phyloP scores from a whole-genome alignment of 2,113 vertebrate species.

The Hippocampus zosterae region DNA sequence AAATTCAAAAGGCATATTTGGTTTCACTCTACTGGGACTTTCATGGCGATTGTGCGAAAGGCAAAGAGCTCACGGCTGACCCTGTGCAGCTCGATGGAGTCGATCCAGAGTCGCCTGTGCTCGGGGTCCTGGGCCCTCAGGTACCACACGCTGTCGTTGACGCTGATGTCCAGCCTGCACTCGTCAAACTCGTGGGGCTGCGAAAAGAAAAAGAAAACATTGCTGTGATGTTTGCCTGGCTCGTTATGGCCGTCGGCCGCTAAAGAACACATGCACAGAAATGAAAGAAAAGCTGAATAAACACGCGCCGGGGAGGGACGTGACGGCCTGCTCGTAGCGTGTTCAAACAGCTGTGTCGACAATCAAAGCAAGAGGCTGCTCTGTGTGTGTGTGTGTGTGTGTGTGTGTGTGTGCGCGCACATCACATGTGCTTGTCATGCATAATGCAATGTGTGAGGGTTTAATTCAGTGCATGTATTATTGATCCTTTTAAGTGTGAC shows the following conservation, averaged over 20 bases:
- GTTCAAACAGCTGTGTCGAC: not conserved
- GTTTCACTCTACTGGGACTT: not conserved
- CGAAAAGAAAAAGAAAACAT: not conserved
- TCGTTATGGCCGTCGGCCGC: not conserved
- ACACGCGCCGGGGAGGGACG: not conserved
- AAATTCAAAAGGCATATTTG: not conserved
- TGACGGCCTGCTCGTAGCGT: not conserved
- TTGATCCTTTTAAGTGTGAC: not conserved
- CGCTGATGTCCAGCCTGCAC: conserved; percentile 95
- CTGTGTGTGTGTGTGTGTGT: not conserved
- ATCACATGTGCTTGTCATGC: not conserved
- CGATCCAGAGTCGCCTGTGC: conserved; percentile 90
- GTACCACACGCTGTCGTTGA: conserved; percentile 98
- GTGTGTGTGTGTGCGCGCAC: not conserved
- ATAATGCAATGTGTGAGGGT: not conserved
- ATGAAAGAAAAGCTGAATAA: conserved; percentile 6
- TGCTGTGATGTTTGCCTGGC: not conserved
- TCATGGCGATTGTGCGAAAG: not conserved
- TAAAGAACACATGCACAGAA: not conserved
- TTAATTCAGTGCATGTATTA: not conserved
- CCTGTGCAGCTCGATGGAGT: conserved; percentile 91
- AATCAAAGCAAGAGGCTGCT: not conserved
- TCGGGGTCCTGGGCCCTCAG: conserved; percentile 89
- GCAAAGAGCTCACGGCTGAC: conserved; percentile 58
- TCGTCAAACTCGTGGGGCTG: conserved; percentile 97